Evolutionary conservation across 2,888 invertebrate species (phyloP).

Genomic region (Apamea anceps): DNA sequence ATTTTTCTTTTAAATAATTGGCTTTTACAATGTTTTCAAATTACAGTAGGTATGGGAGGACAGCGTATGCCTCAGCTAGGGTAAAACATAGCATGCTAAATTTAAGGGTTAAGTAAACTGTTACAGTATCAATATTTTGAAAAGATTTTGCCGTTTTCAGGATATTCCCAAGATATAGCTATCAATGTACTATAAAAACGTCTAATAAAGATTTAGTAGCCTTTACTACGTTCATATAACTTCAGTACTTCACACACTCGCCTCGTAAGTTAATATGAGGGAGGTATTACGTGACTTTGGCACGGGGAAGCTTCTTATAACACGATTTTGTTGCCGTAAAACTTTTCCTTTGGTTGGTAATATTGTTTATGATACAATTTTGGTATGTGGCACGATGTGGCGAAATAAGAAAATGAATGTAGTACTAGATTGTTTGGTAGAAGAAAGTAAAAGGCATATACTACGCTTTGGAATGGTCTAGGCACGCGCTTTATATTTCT

Average conservation of each 20-base stretch:
- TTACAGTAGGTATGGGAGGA: too few species aligned
- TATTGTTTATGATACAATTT: constrained; percentile 34
- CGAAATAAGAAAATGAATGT: not conserved
- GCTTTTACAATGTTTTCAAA: too few species aligned
- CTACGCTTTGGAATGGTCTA: not conserved
- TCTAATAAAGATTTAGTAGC: constrained; percentile 24
- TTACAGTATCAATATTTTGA: too few species aligned
- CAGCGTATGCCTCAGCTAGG: too few species aligned
- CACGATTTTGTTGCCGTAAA: constrained; percentile 16
- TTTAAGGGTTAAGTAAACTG: too few species aligned
- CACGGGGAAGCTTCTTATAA: constrained; percentile 34
- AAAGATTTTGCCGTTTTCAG: too few species aligned
- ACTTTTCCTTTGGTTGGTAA: constrained; percentile 18
- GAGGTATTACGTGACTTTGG: constrained; percentile 48
- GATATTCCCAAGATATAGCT: not conserved
- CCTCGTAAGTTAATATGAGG: constrained; percentile 29
- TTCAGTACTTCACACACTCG: constrained; percentile 18
- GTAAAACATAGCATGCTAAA: too few species aligned
- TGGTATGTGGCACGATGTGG: not conserved
- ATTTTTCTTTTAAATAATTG: too few species aligned
- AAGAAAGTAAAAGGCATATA: not conserved
- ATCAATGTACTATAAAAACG: not conserved
- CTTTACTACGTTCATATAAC: not conserved
- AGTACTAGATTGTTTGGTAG: not conserved
- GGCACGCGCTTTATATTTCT: not conserved